Percentiles rank a stretch among this genome's conserved stretches.
Evolutionary conservation across 2,888 invertebrate species (phyloP).

Genomic region (Zele albiditarsus): DNA sequence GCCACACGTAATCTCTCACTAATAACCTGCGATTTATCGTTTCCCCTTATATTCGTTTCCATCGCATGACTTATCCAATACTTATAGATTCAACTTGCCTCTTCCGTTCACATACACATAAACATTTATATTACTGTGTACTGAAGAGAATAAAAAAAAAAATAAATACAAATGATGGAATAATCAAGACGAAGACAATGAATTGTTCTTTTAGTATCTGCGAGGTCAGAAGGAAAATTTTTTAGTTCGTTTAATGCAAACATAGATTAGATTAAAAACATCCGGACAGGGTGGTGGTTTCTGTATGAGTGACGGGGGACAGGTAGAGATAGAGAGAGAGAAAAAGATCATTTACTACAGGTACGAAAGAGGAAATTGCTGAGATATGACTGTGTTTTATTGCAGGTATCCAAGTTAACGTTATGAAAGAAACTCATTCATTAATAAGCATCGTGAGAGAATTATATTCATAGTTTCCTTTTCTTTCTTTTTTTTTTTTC

Average conservation of each 20-base stretch:
- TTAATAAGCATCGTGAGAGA: conserved; percentile 54
- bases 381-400: conserved; percentile 36
- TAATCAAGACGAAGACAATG: conserved; percentile 26
- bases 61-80: conserved; percentile 53
- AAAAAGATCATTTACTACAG: conserved; percentile 14
- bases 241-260: neutral
- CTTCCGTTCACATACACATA: conserved; percentile 26
- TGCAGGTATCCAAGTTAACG: neutral
- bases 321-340: conserved; percentile 31
- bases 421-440: conserved; percentile 66
- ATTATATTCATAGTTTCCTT: conserved; percentile 32
- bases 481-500: conserved; percentile 35
- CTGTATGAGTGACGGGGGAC: neutral
- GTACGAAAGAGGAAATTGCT: conserved; percentile 35
- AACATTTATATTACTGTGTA: conserved; percentile 10
- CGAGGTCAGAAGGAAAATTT: conserved; percentile 8
- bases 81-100: conserved; percentile 31
- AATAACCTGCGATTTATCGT: conserved; percentile 72
- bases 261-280: conserved; percentile 8
- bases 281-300: neutral
- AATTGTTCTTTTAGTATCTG: neutral
- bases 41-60: conserved; percentile 51
- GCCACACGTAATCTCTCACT: conserved; percentile 70
- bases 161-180: conserved; percentile 37
- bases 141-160: conserved; percentile 3